Evolutionary conservation across 2,888 invertebrate species (phyloP), one percentile per base, ranked within the genome.

Genomic region (Galeruca laticollis): DNA sequence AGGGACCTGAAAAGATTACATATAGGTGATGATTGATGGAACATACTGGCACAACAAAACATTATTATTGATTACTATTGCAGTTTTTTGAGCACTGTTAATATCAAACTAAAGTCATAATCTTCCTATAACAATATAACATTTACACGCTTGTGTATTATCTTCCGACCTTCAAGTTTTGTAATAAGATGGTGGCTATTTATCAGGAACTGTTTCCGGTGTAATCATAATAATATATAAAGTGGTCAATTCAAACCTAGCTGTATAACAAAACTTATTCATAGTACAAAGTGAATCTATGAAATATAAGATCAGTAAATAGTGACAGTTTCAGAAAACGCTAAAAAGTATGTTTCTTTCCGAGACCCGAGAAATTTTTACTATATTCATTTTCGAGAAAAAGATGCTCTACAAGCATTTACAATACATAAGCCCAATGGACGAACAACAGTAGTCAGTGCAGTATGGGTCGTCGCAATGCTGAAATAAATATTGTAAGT

Each of bases 1-100:
- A 56, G 18, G 35, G 15, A 56, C 35, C 56, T 60, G 13, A 11
- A 60, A 40, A 54, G 9, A 26, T n/a, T 21, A 21, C 54, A 54
- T 54, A 21, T 20, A 1, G 31, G 26, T 26, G n/a, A 20, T 26
- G 26, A 51, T 51, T 21, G 20, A 13, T 51, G 4, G n/a, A 37
- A 37, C 9, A 37, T 37, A 8, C 8, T 37, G 10, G 37, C 13
- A 13, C 43, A 47, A 47, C 43, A 47, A 1, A 47, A 15, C 43
- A 47, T 47, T 4, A 8, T 47, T 47, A 4, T 47, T 15, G 6
- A 47, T 47, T 2, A 35, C 35, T n/a, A n/a, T n/a, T 35, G 35
- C 9, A 35, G 13, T 13, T 37, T 11, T 11, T 8, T 2, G 2
- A 37, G 8, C 2, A 13, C 8, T 37, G 8, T 9, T 37, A 11